Conservation (phyloP, 2,888 invertebrate genomes). For the Tromatobia lineatoria region DNA sequence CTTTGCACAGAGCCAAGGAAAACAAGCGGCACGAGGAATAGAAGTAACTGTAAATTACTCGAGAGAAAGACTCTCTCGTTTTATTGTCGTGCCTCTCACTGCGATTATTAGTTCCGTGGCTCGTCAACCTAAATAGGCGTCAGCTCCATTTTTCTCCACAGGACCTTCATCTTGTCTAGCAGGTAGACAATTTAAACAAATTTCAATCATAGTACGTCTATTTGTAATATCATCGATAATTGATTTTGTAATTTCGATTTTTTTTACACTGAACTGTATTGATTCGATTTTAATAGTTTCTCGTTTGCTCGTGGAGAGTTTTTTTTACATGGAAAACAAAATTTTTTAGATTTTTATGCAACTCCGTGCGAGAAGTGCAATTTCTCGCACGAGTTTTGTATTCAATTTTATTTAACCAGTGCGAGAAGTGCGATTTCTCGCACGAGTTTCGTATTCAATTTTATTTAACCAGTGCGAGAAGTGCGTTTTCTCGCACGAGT, state of each 20-base stretch:
- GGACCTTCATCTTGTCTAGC: not conserved
- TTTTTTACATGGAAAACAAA: too few species aligned
- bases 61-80: conserved; percentile 59
- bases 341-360: too few species aligned
- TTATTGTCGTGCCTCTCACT: conserved; percentile 65
- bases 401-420: too few species aligned
- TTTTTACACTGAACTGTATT: not conserved
- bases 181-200: not conserved
- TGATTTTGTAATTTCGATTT: not conserved
- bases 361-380: too few species aligned
- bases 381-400: too few species aligned
- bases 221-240: conserved; percentile 1
- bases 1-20: conserved; percentile 16
- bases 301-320: too few species aligned
- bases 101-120: conserved; percentile 64
- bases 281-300: too few species aligned
- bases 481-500: too few species aligned
- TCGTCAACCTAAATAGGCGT: conserved; percentile 43
- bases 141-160: not conserved
- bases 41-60: conserved; percentile 59
- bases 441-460: too few species aligned
- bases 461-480: too few species aligned
- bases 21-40: conserved; percentile 32
- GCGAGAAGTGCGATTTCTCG: too few species aligned
- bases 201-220: not conserved